A percentile compares a stretch with the other conserved stretches of the same genome.
These are phyloP conservation scores for Smittia aterrima DNA, from an alignment of 2,888 invertebrate genomes.

Conservation along the genomic window DNA sequence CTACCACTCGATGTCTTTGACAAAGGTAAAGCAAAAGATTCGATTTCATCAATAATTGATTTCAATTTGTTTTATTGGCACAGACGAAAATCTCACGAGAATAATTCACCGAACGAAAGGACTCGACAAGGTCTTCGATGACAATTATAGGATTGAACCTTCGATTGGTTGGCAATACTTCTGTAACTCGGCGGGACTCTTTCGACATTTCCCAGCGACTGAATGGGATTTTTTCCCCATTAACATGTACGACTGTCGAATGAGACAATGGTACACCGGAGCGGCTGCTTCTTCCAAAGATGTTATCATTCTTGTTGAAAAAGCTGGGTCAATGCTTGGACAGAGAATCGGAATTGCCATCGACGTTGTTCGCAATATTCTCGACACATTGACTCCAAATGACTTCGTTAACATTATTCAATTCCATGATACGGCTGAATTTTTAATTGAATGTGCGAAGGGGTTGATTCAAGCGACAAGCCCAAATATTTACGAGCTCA, in stretches of 20 bases:
- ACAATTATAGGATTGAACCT: conserved; percentile 57
- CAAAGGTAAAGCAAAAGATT: no score
- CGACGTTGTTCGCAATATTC: conserved; percentile 35
- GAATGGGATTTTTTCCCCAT: conserved; percentile 30
- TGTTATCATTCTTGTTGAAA: conserved; percentile 62
- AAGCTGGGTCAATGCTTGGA: conserved; percentile 65
- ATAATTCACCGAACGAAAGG: conserved; percentile 62
- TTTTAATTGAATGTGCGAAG: conserved; percentile 24
- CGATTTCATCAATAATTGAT: conserved; percentile 15
- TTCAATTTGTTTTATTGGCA: conserved; percentile 42
- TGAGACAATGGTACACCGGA: conserved; percentile 41
- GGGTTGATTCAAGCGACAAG: conserved; percentile 51
- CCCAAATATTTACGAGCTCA: conserved; percentile 54
- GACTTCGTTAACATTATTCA: conserved; percentile 42
- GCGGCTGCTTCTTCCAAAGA: conserved; percentile 40
- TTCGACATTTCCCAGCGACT: conserved; percentile 62
- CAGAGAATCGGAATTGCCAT: conserved; percentile 17
- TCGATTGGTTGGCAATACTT: conserved; percentile 64
- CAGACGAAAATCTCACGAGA: conserved; percentile 57
- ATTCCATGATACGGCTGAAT: not conserved
- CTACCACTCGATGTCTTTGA: conserved; percentile 61
- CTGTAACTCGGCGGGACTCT: conserved; percentile 63
- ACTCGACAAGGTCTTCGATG: conserved; percentile 56
- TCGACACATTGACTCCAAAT: conserved; percentile 41
- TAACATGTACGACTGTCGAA: conserved; percentile 41